Conservation (phyloP, 2,888 invertebrate species). For the Julus scandinavius region DNA sequence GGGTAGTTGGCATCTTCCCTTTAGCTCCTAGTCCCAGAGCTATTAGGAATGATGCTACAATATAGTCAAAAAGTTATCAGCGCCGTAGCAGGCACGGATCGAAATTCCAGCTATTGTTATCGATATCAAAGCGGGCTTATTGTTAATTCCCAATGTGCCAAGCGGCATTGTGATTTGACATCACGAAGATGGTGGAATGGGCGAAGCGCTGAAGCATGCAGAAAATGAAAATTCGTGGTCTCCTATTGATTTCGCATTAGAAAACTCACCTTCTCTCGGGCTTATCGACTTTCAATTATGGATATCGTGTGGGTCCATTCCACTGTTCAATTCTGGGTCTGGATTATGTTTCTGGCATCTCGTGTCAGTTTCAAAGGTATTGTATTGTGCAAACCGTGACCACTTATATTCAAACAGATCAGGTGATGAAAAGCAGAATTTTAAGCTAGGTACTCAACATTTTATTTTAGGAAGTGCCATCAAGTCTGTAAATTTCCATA, state of each 20-base stretch:
- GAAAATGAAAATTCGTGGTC: conserved; percentile 24
- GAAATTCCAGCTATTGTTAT: conserved; percentile 7
- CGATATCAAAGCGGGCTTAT: conserved; percentile 26
- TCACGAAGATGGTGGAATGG: not conserved
- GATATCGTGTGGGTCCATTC: not conserved
- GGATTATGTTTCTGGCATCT: not conserved
- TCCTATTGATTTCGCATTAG: conserved; percentile 3
- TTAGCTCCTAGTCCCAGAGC: not conserved
- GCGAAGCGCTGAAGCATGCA: conserved; percentile 13
- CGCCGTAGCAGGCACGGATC: not conserved
- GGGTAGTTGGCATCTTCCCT: not conserved
- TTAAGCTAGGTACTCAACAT: too few species aligned
- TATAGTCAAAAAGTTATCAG: conserved; percentile 22
- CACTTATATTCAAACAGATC: too few species aligned
- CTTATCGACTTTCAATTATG: not conserved
- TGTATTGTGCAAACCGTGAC: too few species aligned
- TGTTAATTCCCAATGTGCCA: conserved; percentile 24
- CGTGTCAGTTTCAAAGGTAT: too few species aligned
- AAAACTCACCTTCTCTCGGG: not conserved
- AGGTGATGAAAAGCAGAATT: too few species aligned
- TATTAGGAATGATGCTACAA: not conserved
- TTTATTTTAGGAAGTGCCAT: too few species aligned
- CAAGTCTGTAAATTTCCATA: too few species aligned
- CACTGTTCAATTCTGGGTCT: not conserved
- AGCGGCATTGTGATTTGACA: not conserved